Conservation (phyloP, 23 tunicate species). For the Trididemnum nubilum region DNA sequence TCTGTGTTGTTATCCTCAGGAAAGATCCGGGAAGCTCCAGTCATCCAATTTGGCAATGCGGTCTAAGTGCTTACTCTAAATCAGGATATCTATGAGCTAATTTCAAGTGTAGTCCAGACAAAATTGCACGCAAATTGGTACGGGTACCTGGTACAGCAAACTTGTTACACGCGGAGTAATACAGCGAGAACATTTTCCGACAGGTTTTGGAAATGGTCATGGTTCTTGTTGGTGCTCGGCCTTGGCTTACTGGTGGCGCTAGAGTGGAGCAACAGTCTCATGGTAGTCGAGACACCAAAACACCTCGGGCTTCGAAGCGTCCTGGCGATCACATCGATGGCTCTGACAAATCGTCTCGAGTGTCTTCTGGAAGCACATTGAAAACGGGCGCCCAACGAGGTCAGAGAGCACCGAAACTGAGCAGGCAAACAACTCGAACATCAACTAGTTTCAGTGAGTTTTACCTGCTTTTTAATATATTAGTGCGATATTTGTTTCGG, state of each 20-base stretch:
- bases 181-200: too few species aligned
- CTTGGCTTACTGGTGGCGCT: constrained; percentile 60
- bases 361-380: constrained; percentile 88
- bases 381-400: constrained; percentile 38
- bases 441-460: constrained; percentile 24
- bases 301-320: constrained; percentile 46
- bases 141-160: too few species aligned
- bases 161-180: too few species aligned
- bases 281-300: constrained; percentile 64
- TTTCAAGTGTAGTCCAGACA: too few species aligned
- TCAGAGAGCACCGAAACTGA: constrained; percentile 25
- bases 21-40: too few species aligned
- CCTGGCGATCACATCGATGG: constrained; percentile 41
- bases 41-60: too few species aligned
- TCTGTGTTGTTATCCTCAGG: too few species aligned
- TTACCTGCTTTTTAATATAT: too few species aligned
- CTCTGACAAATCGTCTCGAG: constrained; percentile 72
- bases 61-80: too few species aligned
- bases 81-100: too few species aligned
- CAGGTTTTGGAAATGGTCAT: constrained; percentile 97
- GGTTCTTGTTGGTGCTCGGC: constrained; percentile 80
- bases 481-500: too few species aligned
- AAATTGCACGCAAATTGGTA: too few species aligned
- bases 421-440: constrained; percentile 42
- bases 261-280: constrained; percentile 78